Evolutionary conservation across 2,888 invertebrate genomes (phyloP).

Genomic region (Rugalucina vietnamica): DNA sequence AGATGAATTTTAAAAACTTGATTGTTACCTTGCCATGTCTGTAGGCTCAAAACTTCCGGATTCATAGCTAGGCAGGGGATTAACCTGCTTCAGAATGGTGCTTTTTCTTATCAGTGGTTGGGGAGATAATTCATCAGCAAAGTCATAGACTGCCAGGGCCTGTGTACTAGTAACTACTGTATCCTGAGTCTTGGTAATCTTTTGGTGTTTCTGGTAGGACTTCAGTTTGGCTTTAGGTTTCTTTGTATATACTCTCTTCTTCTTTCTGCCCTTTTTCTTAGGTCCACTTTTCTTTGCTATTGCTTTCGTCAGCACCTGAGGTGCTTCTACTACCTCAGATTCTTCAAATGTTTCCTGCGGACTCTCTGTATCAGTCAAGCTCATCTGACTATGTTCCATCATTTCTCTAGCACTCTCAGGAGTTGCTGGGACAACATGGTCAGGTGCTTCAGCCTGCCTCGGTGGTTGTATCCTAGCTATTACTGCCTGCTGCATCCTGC

Average conservation of each 20-base stretch:
- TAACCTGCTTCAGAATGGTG: not conserved
- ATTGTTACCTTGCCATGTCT: no score
- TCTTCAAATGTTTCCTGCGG: no score
- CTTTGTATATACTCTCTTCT: not conserved
- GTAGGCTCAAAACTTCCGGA: no score
- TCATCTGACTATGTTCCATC: not conserved
- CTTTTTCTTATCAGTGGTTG: constrained; percentile 9
- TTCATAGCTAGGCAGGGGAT: no score
- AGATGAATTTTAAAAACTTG: no score
- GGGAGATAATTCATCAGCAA: constrained; percentile 48
- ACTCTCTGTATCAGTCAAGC: not conserved
- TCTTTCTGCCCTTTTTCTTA: not conserved
- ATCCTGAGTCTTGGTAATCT: not conserved
- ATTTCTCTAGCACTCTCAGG: not conserved
- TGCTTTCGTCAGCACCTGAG: not conserved
- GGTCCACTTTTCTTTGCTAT: not conserved
- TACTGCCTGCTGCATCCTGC: not conserved
- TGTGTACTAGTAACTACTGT: not conserved
- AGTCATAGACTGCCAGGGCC: constrained; percentile 43
- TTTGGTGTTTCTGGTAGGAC: not conserved
- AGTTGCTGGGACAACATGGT: not conserved
- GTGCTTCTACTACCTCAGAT: not conserved
- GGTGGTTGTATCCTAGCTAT: not conserved
- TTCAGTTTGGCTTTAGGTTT: not conserved
- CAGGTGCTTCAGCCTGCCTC: not conserved